Percentiles rank a stretch among this genome's conserved stretches.
Evolutionary conservation across 2,113 vertebrate genomes (phyloP).

Genomic region (Caranx ignobilis): DNA sequence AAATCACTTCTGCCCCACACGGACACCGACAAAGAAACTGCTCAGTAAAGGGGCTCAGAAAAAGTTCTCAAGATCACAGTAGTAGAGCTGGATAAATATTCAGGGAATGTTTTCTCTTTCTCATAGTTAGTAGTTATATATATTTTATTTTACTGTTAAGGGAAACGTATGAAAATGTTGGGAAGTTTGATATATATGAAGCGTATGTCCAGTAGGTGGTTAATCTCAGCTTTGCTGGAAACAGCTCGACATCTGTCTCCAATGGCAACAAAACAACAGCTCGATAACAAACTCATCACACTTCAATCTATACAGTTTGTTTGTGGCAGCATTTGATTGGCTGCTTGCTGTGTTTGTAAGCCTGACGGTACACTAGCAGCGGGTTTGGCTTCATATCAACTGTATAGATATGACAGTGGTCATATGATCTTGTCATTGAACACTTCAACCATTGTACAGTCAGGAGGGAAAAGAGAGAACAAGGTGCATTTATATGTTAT

Average conservation of each 20-base stretch:
- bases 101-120: not conserved
- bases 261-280: too few relatives aligned
- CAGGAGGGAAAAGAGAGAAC: not conserved
- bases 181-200: too few relatives aligned
- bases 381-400: not conserved
- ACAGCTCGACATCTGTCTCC: too few relatives aligned
- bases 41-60: not conserved
- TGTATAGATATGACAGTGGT: not conserved
- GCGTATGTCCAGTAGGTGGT: too few relatives aligned
- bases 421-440: not conserved
- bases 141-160: too few relatives aligned
- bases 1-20: not conserved
- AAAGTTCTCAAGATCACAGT: not conserved
- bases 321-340: too few relatives aligned
- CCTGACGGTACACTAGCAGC: not conserved
- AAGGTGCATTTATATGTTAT: not conserved
- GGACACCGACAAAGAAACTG: not conserved
- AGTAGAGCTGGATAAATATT: not conserved
- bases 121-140: too few relatives aligned
- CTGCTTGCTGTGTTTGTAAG: too few relatives aligned
- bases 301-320: too few relatives aligned
- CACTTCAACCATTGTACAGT: not conserved
- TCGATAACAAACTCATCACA: too few relatives aligned
- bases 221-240: too few relatives aligned
- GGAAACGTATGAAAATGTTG: too few relatives aligned